Evolutionary conservation across 2,888 invertebrate genomes (phyloP), one percentile per base, ranked within the genome.

Genomic region (Diplazon laetatorius): DNA sequence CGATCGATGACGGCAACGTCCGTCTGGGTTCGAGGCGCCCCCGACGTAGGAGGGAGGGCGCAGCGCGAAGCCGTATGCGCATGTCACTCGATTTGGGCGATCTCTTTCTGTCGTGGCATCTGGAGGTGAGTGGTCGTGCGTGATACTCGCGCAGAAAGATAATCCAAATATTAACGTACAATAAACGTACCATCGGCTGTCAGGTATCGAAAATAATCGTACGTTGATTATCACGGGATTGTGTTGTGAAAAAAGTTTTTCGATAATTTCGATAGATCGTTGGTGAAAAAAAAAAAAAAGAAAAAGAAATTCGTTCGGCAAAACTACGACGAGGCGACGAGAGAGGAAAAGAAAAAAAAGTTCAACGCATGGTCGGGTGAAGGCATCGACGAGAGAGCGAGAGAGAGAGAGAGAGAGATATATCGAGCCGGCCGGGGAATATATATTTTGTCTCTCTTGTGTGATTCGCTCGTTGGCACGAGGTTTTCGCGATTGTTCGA

Each of bases 91-190:
- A 83, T 82, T 87, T 81, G 87, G 82, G 85, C 88, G 88, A 86
- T 89, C 89, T 90, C 90, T 90, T 91, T 91, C 91, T 90, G 89
- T 89, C 87, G 89, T 90, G 86, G 91, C 89, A 88, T 88, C 89
- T 89, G 85, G 87, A 90, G 91, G 90, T 91, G 90, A 90, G 90
- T 90, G 90, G 90, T 89, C 84, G 90, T 87, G 84, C 73, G 82
- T 82, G 83, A 50, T 75, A 77, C 80, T 81, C 78, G 74, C 80
- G 80, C 82, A 74, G 55, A 57, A 82, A 76, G 71, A 80, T 86
- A 87, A 89, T 89, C 89, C 87, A 80, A 85, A 83, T 80, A 82
- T 86, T 85, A 80, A 73, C 65, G 63, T 73, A 70, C 52, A 72
- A 78, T 70, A 69, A 69, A 73, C 48, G 68, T 66, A 81, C 63